Percentiles rank a stretch among this genome's conserved stretches.
phyloP scores from a whole-genome alignment of 37 sponge, comb jelly and placozoan genomes.

The Aplysina aerophoba region DNA sequence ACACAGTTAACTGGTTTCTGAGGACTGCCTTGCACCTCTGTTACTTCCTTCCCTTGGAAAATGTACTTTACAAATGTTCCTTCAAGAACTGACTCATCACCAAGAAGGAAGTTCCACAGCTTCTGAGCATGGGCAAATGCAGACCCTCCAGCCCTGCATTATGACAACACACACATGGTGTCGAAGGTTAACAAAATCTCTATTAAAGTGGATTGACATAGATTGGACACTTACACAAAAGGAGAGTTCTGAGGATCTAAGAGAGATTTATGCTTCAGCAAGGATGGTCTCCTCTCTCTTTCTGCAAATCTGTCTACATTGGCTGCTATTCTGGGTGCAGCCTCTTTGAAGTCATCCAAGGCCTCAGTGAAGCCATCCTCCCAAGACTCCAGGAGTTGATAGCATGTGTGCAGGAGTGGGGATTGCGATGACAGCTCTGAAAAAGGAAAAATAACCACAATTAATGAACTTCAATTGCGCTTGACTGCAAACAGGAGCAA shows the following conservation, averaged over 20 bases:
- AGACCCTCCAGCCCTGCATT: background rate
- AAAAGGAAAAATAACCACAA: background rate
- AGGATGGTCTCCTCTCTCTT: constrained; percentile 35
- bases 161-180: background rate
- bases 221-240: constrained; percentile 62
- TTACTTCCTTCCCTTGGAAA: constrained; percentile 49
- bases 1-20: constrained; percentile 40
- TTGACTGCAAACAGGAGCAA: too few species aligned
- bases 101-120: constrained; percentile 74
- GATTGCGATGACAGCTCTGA: constrained; percentile 77
- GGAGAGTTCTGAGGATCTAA: constrained; percentile 82
- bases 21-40: background rate
- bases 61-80: constrained; percentile 68
- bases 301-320: constrained; percentile 6
- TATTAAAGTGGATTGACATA: too few species aligned
- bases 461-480: too few species aligned
- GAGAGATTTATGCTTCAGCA: constrained; percentile 79
- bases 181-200: background rate
- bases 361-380: constrained; percentile 48
- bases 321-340: constrained; percentile 50
- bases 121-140: constrained; percentile 14
- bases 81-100: constrained; percentile 63
- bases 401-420: constrained; percentile 61
- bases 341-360: constrained; percentile 55
- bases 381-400: constrained; percentile 79